Evolutionary conservation across 2,888 invertebrate genomes (phyloP).

Genomic region (Tinea trinotella): DNA sequence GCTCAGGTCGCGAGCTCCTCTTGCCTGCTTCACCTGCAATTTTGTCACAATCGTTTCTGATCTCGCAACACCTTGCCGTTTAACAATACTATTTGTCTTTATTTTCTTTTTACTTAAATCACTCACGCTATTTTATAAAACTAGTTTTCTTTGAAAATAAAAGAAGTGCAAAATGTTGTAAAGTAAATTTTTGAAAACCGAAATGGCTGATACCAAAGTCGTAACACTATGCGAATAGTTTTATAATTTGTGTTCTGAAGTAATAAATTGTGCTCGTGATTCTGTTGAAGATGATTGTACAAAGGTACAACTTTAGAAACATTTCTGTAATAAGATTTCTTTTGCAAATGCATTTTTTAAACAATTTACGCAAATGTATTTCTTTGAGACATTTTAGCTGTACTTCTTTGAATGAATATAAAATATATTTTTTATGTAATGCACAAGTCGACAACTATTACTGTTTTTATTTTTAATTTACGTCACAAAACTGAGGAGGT

Average conservation of each 20-base stretch:
- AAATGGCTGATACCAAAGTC: not conserved
- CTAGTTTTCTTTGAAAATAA: not conserved
- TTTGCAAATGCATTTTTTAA: not conserved
- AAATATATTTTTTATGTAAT: too few species aligned
- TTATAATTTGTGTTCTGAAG: not conserved
- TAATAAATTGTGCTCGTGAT: not conserved
- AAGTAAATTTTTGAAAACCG: not conserved
- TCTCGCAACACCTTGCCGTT: not conserved
- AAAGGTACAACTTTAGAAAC: not conserved
- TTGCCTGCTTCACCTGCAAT: slow-evolving; percentile 16
- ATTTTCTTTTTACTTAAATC: not conserved
- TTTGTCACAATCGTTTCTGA: slow-evolving; percentile 9
- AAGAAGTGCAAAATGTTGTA: not conserved
- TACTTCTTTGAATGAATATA: too few species aligned
- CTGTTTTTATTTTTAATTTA: too few species aligned
- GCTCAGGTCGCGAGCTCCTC: slow-evolving; percentile 25
- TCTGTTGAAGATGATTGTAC: not conserved
- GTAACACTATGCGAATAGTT: not conserved
- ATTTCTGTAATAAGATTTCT: not conserved
- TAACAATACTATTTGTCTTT: not conserved
- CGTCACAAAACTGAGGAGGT: too few species aligned
- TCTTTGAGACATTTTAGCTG: too few species aligned
- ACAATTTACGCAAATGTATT: too few species aligned
- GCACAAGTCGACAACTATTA: too few species aligned
- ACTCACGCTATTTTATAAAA: not conserved